phyloP scores from a whole-genome alignment of 1,140 invertebrate genomes.

The Globodera ellingtonae region DNA sequence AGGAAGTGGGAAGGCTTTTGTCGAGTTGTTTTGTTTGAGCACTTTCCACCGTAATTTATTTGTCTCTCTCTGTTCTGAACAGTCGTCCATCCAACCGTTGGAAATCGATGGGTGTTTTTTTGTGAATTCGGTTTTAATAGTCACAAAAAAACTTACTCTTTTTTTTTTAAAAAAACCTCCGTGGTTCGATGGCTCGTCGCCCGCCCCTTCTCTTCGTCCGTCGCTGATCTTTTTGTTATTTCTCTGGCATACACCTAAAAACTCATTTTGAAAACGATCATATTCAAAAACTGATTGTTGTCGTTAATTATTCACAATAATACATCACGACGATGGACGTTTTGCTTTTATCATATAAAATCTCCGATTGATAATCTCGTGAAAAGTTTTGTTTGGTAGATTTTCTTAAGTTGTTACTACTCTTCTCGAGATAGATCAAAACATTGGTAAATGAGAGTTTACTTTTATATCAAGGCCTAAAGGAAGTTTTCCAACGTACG shows the following conservation, averaged over 20 bases:
- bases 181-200: not conserved
- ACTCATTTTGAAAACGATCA: not conserved
- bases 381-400: too few species aligned
- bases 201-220: not conserved
- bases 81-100: not conserved
- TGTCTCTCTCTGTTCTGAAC: not conserved
- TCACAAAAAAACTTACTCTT: not conserved
- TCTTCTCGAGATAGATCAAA: too few species aligned
- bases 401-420: too few species aligned
- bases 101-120: not conserved
- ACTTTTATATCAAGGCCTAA: too few species aligned
- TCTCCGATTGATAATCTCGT: not conserved
- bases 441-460: too few species aligned
- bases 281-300: not conserved
- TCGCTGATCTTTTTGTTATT: not conserved
- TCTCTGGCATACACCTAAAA: not conserved
- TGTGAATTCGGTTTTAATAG: not conserved
- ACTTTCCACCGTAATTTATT: conserved; percentile 11
- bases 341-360: not conserved
- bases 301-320: not conserved
- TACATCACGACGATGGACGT: not conserved
- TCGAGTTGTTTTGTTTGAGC: conserved; percentile 8
- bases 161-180: not conserved
- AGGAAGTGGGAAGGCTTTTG: not conserved
- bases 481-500: too few species aligned